Evolutionary conservation across 2,888 invertebrate species (phyloP).

Genomic region (Tenthredo amoena): DNA sequence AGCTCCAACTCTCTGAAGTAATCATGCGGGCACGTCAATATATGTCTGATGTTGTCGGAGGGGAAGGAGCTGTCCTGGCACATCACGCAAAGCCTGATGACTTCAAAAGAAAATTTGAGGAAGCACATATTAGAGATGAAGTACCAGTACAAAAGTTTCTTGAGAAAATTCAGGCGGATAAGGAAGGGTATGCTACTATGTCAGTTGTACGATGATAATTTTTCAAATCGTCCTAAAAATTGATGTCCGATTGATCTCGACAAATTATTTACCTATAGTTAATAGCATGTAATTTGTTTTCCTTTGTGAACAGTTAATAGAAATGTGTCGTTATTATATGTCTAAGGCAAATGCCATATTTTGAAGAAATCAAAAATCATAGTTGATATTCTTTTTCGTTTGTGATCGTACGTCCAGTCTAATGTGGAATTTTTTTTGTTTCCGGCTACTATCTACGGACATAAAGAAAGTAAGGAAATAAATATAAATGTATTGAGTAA

Average conservation of each 20-base stretch:
- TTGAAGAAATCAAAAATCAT: background rate
- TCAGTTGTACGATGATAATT: conserved; percentile 5
- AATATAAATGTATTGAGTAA: conserved; percentile 42
- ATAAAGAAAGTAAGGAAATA: conserved; percentile 71
- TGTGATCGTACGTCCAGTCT: conserved; percentile 38
- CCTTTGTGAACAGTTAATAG: background rate
- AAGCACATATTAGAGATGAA: conserved; percentile 86
- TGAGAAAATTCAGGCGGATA: conserved; percentile 94
- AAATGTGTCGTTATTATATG: background rate
- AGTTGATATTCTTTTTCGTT: background rate
- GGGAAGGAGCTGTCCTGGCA: conserved; percentile 91
- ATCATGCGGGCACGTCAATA: conserved; percentile 97
- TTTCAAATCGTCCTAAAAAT: background rate
- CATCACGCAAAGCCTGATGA: conserved; percentile 94
- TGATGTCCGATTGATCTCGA: background rate
- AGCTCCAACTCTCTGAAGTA: conserved; percentile 98
- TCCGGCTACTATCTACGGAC: conserved; percentile 64
- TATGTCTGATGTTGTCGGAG: conserved; percentile 94
- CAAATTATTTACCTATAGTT: background rate
- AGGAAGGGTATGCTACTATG: conserved; percentile 88
- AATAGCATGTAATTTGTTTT: background rate
- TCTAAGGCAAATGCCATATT: background rate
- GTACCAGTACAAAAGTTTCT: conserved; percentile 93
- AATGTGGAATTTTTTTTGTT: conserved; percentile 59
- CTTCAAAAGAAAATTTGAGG: conserved; percentile 90